Base-by-base conservation (phyloP, 35 echinoderm and acorn worm genomes). In the Holothuria glaberrima region DNA sequence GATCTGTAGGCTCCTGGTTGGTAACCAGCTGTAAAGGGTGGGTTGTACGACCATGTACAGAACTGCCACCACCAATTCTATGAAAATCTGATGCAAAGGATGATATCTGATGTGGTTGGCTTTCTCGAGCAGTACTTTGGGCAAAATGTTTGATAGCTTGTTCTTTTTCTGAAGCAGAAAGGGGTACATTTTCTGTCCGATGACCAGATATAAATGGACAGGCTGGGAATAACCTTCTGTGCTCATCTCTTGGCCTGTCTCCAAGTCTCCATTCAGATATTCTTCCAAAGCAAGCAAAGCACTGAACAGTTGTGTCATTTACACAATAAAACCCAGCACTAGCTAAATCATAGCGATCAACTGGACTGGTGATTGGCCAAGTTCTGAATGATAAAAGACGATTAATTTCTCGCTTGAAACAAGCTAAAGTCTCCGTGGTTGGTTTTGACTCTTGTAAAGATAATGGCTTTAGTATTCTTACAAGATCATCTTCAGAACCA, bases 271-370 rank as follows among this genome's bases (percentile, higher is more conserved):
- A 98, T 21, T 91, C 72, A 3, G 83, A 74, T 32, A 98, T 81
- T 60, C 91, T 91, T 5, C 95, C 95, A 82, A 80, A 92, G 58
- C 95, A 98, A 46, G 90, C 92, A 92, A 98, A 98, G 56, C 95
- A 98, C 71, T 98, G 92, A 14, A 98, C 95, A 21, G 58, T 59
- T 31, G 82, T 59, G 18, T 80, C 75, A 34, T 61, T 83, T 4
- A 71, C 48, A 68, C 77, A 94, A 56, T 88, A 98, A 66, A 98
- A 98, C 12, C 95, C 95, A 44, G 95, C 92, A 45, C 76, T 91
- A 26, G 95, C 92, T 35, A 94, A 64, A 48, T 92, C 91, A 7
- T 77, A 34, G 0, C 92, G 92, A 33, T 90, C 87, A 5, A 94
- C 63, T 27, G 92, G 92, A 69, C 59, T 89, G 9, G 44, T 72